A percentile compares a stretch with the other conserved stretches of the same genome.
These are phyloP conservation scores for Halcyon senegalensis DNA, from an alignment of 2,113 vertebrate genomes.

Conservation along the genomic window DNA sequence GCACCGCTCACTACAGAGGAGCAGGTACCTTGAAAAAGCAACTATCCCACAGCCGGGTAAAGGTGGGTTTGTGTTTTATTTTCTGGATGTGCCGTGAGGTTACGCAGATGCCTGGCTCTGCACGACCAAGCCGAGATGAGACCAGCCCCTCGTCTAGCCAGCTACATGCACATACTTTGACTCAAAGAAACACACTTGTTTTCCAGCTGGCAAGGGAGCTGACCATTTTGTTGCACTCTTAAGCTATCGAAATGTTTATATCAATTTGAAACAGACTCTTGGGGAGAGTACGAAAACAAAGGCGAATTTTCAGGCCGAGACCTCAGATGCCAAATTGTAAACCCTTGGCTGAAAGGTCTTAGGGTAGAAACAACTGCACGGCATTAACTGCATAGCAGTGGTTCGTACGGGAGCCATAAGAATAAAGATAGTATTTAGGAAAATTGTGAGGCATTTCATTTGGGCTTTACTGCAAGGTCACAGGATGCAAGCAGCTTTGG, in stretches of 20 bases:
- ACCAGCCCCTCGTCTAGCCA: neutral
- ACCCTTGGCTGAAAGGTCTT: conserved; percentile 17
- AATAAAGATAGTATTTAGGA: conserved; percentile 24
- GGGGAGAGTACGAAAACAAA: conserved; percentile 23
- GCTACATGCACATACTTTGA: neutral
- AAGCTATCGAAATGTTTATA: conserved; percentile 27
- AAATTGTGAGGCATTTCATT: neutral
- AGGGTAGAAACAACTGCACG: neutral
- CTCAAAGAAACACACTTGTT: neutral
- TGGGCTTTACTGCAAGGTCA: neutral
- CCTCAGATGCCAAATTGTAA: conserved; percentile 51
- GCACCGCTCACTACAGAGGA: neutral
- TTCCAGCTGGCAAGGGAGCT: conserved; percentile 39
- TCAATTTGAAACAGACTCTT: conserved; percentile 44
- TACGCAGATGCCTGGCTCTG: neutral
- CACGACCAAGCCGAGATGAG: neutral
- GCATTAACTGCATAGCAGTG: conserved; percentile 54
- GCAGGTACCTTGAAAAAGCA: neutral
- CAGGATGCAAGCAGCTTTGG: neutral
- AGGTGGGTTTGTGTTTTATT: neutral
- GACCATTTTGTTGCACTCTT: conserved; percentile 12
- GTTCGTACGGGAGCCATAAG: conserved; percentile 33
- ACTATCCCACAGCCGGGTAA: neutral
- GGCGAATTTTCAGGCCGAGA: conserved; percentile 22
- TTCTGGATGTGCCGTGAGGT: neutral